phyloP scores from a whole-genome alignment of 2,888 invertebrate species.

The Morpho helenor region DNA sequence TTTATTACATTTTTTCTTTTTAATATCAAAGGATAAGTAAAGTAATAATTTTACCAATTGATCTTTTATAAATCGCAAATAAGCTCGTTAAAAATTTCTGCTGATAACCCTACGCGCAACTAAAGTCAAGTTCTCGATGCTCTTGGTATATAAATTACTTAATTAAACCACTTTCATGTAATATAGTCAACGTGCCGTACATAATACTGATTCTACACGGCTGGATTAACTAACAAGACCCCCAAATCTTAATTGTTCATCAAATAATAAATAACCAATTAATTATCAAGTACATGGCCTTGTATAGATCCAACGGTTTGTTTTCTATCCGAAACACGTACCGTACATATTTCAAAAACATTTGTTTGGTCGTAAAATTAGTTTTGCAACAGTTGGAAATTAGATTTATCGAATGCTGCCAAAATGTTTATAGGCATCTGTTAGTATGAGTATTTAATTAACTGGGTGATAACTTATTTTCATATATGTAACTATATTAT shows the following conservation, averaged over 20 bases:
- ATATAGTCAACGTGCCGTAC: constrained; percentile 1
- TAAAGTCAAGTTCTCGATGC: not conserved
- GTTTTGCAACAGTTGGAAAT: too few species aligned
- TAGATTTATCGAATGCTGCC: too few species aligned
- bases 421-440: too few species aligned
- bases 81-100: too few species aligned
- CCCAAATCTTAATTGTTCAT: constrained; percentile 20
- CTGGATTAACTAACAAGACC: constrained; percentile 20
- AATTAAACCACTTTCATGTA: not conserved
- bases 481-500: too few species aligned
- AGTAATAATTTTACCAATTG: too few species aligned
- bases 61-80: too few species aligned
- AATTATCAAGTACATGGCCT: constrained; percentile 12
- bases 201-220: constrained; percentile 18
- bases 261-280: constrained; percentile 18
- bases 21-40: too few species aligned
- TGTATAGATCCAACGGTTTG: constrained; percentile 13
- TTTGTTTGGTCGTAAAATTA: too few species aligned
- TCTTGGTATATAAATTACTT: not conserved
- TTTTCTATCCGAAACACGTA: constrained; percentile 9
- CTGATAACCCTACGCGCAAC: not conserved
- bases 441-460: too few species aligned
- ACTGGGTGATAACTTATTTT: too few species aligned
- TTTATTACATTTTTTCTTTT: too few species aligned
- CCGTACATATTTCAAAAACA: not conserved